These are phyloP conservation scores for Hapalemur alaotrensis DNA, from an alignment of 2,797 vertebrate genomes.

Conservation along the genomic window DNA sequence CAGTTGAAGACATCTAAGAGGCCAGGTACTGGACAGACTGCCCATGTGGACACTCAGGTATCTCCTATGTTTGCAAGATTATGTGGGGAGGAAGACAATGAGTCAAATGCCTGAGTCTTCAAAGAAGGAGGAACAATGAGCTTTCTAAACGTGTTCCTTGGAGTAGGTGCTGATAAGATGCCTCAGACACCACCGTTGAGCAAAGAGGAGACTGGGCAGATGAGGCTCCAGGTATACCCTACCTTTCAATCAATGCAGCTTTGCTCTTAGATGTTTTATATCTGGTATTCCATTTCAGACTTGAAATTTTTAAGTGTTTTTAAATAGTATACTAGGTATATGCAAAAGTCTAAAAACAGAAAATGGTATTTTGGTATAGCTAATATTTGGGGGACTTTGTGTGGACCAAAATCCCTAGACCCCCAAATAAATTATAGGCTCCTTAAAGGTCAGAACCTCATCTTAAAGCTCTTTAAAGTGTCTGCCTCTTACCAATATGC, in stretches of 20 bases:
- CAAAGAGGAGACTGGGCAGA: background rate
- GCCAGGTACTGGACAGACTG: background rate
- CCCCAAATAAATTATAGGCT: background rate
- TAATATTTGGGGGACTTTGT: background rate
- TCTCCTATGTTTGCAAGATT: background rate
- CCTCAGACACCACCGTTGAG: background rate
- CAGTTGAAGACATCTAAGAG: background rate
- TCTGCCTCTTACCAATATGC: background rate
- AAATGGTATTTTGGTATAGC: background rate
- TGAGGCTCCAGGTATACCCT: background rate
- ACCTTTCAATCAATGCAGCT: background rate
- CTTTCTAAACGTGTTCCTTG: background rate
- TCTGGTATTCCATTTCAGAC: background rate
- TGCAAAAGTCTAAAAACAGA: background rate
- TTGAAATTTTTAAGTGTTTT: background rate
- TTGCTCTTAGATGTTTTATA: background rate
- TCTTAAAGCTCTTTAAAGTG: background rate
- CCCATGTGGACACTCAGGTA: background rate
- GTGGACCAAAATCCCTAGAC: background rate
- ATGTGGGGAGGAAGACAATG: background rate
- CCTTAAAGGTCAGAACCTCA: background rate
- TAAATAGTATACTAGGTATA: background rate
- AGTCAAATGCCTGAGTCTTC: background rate
- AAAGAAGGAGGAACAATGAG: background rate
- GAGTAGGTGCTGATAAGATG: background rate